Evolutionary conservation across 1,140 invertebrate genomes (phyloP).

Genomic region (Marisa cornuarietis): DNA sequence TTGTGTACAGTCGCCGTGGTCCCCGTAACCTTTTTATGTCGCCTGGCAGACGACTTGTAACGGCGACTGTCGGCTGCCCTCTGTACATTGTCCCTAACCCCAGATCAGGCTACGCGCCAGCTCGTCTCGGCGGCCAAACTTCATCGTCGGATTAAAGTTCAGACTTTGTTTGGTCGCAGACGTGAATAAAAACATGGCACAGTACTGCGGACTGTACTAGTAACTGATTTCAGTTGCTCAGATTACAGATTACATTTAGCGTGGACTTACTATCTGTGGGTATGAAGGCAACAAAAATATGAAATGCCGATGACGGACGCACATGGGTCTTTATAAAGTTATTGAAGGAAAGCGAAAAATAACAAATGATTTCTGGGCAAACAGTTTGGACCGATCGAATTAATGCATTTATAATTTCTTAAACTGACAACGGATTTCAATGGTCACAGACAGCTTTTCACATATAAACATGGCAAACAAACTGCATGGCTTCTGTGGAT

Average conservation of each 20-base stretch:
- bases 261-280: not conserved
- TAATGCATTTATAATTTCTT: too few relatives aligned
- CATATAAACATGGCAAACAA: too few relatives aligned
- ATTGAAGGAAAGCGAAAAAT: not conserved
- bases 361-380: not conserved
- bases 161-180: too few relatives aligned
- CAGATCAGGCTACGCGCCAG: not conserved
- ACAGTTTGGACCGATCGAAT: too few relatives aligned
- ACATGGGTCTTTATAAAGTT: not conserved
- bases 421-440: too few relatives aligned
- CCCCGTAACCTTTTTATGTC: not conserved
- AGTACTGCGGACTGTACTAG: not conserved
- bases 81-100: not conserved
- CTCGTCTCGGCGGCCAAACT: not conserved
- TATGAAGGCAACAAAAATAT: not conserved
- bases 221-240: not conserved
- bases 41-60: not conserved
- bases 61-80: not conserved
- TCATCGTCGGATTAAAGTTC: slow-evolving; percentile 1
- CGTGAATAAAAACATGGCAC: not conserved
- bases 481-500: too few relatives aligned
- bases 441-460: too few relatives aligned
- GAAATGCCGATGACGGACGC: not conserved
- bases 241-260: not conserved
- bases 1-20: not conserved